A percentile compares a stretch with the other conserved stretches of the same genome.
Evolutionary conservation across 2,113 vertebrate genomes (phyloP).

Genomic region (Probosciger aterrimus): DNA sequence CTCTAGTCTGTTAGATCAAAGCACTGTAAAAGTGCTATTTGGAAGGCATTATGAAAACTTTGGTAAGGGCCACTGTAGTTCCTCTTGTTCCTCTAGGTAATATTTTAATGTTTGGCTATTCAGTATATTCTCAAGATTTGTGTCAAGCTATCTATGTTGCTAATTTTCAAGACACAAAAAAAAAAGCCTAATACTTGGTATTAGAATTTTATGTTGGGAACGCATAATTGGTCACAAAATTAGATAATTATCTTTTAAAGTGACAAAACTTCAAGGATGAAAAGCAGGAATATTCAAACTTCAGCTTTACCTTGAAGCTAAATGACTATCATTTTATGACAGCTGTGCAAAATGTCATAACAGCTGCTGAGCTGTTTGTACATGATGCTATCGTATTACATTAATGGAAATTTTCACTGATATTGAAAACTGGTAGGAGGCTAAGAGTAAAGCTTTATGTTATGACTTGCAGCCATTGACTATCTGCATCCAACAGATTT

Average conservation of each 20-base stretch:
- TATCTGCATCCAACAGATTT: slow-evolving; percentile 66
- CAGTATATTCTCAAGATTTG: not conserved
- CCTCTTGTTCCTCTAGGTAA: not conserved
- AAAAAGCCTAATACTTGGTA: not conserved
- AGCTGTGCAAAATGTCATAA: slow-evolving; percentile 48
- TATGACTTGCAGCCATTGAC: slow-evolving; percentile 61
- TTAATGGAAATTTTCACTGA: slow-evolving; percentile 68
- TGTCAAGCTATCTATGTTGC: not conserved
- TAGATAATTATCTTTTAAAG: slow-evolving; percentile 18
- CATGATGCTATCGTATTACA: slow-evolving; percentile 29
- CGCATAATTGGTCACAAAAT: not conserved
- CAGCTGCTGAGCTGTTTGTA: slow-evolving; percentile 44
- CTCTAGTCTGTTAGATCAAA: not conserved
- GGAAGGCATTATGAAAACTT: not conserved
- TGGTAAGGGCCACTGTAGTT: not conserved
- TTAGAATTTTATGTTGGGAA: not conserved
- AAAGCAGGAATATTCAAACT: slow-evolving; percentile 47
- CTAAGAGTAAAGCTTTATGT: slow-evolving; percentile 54
- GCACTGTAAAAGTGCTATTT: not conserved
- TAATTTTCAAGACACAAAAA: not conserved
- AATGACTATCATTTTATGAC: slow-evolving; percentile 60
- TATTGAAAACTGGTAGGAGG: slow-evolving; percentile 67
- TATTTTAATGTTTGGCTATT: not conserved
- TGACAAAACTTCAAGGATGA: slow-evolving; percentile 37
- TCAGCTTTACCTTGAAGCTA: slow-evolving; percentile 54